These are phyloP conservation scores for Nothura maculosa DNA, from an alignment of 2,797 vertebrate genomes.

Conservation along the genomic window DNA sequence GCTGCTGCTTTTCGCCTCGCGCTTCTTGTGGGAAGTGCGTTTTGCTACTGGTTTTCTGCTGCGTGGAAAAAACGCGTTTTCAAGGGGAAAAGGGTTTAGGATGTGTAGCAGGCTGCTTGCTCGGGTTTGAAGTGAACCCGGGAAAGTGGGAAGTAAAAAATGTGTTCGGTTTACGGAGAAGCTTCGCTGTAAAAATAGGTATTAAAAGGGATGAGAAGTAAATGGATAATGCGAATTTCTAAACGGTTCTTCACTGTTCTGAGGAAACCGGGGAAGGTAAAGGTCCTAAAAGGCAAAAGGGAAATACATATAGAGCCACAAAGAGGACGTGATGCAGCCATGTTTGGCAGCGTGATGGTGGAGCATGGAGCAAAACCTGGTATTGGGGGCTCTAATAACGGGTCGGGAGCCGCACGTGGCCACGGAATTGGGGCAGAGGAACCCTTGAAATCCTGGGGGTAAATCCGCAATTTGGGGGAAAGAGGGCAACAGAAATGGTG, in stretches of 20 bases:
- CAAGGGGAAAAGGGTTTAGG: background rate
- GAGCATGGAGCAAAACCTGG: slow-evolving; percentile 18
- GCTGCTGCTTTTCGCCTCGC: background rate
- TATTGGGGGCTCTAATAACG: background rate
- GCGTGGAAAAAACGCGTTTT: background rate
- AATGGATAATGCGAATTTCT: background rate
- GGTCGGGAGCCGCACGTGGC: background rate
- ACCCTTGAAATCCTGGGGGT: background rate
- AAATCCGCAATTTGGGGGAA: background rate
- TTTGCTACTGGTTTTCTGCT: background rate
- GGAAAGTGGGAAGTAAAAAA: background rate
- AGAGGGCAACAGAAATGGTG: background rate
- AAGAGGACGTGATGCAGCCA: slow-evolving; percentile 43
- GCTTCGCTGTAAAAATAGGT: background rate
- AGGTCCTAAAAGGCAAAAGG: background rate
- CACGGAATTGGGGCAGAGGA: background rate
- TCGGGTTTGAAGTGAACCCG: background rate
- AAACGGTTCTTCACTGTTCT: background rate
- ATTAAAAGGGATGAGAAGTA: background rate
- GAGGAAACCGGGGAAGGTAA: background rate
- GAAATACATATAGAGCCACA: background rate
- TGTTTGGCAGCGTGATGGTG: background rate
- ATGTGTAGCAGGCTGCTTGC: background rate
- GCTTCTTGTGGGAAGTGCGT: background rate
- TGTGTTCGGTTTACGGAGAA: background rate